Conservation (phyloP, 2,888 invertebrate genomes). For the Fabriciana adippe region DNA sequence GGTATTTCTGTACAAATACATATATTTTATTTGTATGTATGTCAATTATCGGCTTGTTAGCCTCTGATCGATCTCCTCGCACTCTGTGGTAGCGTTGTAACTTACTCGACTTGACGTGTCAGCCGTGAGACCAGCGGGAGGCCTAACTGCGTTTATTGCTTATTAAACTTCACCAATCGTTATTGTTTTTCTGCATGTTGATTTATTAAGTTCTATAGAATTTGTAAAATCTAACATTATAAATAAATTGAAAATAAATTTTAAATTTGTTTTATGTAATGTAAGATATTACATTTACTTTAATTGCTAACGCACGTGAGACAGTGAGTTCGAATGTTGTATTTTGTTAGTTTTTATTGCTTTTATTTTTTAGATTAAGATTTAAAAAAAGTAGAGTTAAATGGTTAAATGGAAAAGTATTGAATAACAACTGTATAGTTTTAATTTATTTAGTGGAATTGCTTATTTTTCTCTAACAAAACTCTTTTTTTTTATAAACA, state of each 20-base stretch:
- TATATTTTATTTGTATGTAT: conserved; percentile 42
- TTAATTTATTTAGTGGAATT: no score
- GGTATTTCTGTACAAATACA: not conserved
- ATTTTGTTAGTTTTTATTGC: no score
- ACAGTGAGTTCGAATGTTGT: no score
- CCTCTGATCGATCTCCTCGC: conserved; percentile 61
- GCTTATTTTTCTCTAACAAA: no score
- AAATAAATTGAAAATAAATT: not conserved
- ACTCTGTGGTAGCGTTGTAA: conserved; percentile 54
- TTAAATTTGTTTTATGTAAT: no score
- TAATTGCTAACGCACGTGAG: no score
- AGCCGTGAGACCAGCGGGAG: conserved; percentile 43
- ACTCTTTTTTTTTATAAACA: no score
- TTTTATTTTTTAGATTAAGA: no score
- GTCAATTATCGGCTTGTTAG: conserved; percentile 75
- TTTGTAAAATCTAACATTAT: not conserved
- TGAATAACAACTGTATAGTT: no score
- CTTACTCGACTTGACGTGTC: conserved; percentile 53
- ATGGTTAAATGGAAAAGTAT: no score
- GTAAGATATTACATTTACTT: not conserved
- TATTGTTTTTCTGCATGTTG: not conserved
- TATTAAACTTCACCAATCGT: conserved; percentile 3
- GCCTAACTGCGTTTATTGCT: conserved; percentile 39
- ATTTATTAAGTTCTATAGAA: not conserved
- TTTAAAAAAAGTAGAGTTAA: no score